Conservation (phyloP, 2,797 vertebrate species). For the Molossus molossus region DNA sequence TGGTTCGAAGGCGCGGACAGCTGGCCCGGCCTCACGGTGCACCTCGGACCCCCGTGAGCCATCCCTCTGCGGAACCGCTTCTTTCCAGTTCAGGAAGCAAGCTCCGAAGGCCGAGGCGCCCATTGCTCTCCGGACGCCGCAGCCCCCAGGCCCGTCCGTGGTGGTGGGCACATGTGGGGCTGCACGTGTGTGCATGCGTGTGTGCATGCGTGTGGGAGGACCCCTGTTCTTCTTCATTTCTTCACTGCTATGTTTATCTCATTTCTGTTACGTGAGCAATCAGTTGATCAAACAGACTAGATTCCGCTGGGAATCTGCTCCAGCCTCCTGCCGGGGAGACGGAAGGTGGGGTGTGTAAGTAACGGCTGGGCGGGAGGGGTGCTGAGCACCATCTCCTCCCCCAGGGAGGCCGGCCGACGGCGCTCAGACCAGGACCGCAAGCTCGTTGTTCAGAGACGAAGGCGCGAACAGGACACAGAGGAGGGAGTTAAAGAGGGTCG, state of each 20-base stretch:
- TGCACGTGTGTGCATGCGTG: not conserved
- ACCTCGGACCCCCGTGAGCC: not conserved
- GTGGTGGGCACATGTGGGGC: no score
- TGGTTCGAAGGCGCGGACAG: not conserved
- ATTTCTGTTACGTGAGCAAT: not conserved
- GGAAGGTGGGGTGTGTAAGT: not conserved
- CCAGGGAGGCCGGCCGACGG: not conserved
- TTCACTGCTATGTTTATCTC: slow-evolving; percentile 6
- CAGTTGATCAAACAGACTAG: not conserved
- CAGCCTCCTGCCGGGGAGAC: not conserved
- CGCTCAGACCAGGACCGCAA: not conserved
- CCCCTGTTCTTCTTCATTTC: not conserved
- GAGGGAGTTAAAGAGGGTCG: not conserved
- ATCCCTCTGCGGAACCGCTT: not conserved
- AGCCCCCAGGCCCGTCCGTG: not conserved
- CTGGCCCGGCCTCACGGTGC: not conserved
- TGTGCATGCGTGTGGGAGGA: not conserved
- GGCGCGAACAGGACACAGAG: not conserved
- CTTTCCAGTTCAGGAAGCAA: not conserved
- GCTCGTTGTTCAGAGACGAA: not conserved
- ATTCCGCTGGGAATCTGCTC: not conserved
- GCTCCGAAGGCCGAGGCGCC: not conserved
- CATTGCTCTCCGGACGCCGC: not conserved
- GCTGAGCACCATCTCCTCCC: not conserved
- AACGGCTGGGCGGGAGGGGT: not conserved